Evolutionary conservation across 2,113 vertebrate species (phyloP).

Genomic region (Notarius lentiginosus): DNA sequence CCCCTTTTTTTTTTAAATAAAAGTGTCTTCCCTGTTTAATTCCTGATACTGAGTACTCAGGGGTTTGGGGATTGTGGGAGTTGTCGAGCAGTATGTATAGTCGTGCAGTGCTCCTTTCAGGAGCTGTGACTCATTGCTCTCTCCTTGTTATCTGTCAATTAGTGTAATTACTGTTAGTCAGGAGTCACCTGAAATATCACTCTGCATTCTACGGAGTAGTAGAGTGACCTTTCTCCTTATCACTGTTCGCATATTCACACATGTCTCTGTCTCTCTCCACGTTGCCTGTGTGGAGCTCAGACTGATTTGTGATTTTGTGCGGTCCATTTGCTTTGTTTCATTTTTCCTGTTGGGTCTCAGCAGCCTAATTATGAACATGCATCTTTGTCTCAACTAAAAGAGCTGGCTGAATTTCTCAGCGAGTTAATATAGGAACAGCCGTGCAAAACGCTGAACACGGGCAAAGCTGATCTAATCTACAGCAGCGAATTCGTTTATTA

Average conservation of each 20-base stretch:
- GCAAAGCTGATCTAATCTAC: conserved; percentile 21
- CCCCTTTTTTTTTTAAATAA: not conserved
- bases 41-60: not conserved
- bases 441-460: conserved; percentile 1
- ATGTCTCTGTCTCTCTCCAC: too few relatives aligned
- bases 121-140: conserved; percentile 69
- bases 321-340: conserved; percentile 11
- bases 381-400: conserved; percentile 17
- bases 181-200: conserved; percentile 69
- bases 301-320: conserved; percentile 17
- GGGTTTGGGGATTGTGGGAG: not conserved
- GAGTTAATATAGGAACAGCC: conserved; percentile 27
- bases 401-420: not conserved
- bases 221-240: conserved; percentile 44
- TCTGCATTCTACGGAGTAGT: conserved; percentile 63
- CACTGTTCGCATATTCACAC: conserved; percentile 58
- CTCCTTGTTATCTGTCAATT: conserved; percentile 74
- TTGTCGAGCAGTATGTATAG: conserved; percentile 52
- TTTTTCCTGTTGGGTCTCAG: conserved; percentile 12
- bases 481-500: conserved; percentile 21
- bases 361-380: conserved; percentile 3
- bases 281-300: not conserved
- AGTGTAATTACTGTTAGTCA: conserved; percentile 77
- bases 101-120: conserved; percentile 69
- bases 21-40: not conserved